phyloP scores from a whole-genome alignment of 2,888 invertebrate species.

The Cephus nigrinus region DNA sequence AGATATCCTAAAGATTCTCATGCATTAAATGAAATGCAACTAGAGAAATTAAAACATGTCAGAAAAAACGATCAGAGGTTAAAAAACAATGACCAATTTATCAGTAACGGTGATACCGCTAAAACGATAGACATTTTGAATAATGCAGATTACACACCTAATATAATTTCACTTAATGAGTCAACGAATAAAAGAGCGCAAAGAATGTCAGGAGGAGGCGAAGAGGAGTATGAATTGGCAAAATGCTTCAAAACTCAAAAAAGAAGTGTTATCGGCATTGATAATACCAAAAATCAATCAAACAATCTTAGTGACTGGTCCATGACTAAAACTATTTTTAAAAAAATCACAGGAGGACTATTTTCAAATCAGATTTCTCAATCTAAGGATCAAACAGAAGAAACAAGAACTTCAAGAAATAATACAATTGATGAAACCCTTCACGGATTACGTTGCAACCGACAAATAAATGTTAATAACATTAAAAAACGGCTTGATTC shows the following conservation, averaged over 20 bases:
- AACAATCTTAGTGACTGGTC: neutral
- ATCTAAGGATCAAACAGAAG: neutral
- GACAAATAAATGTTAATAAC: slow-evolving; percentile 11
- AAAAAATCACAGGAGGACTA: neutral
- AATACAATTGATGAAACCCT: neutral
- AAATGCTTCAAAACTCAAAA: neutral
- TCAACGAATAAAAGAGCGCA: neutral
- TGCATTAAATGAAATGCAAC: neutral
- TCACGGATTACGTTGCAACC: neutral
- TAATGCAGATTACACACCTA: neutral
- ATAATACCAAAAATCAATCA: neutral
- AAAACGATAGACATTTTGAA: neutral
- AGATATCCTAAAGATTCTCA: neutral
- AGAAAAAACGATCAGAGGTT: neutral
- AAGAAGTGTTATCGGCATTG: neutral
- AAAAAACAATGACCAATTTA: neutral
- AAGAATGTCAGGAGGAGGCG: neutral
- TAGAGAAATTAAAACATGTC: neutral
- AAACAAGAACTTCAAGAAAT: neutral
- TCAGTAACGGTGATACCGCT: neutral
- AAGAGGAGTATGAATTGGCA: neutral
- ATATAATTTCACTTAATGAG: neutral
- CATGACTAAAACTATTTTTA: neutral
- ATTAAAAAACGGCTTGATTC: slow-evolving; percentile 28
- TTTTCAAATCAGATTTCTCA: neutral